Evolutionary conservation across 1,140 invertebrate species (phyloP).

Genomic region (Dendrolimus punctatus): DNA sequence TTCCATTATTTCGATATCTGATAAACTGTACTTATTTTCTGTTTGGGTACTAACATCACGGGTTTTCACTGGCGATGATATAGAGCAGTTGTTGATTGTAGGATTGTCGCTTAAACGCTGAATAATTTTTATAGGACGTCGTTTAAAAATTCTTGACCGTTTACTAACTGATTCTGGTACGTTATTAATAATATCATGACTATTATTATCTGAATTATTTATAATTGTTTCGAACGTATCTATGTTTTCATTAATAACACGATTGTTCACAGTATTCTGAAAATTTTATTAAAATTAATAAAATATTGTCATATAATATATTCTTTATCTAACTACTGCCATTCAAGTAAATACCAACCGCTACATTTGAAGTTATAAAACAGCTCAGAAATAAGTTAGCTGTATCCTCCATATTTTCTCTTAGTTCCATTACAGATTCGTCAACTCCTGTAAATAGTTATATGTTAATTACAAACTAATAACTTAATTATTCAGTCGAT

Average conservation of each 20-base stretch:
- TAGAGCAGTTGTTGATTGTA: not conserved
- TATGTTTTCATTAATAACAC: too few relatives aligned
- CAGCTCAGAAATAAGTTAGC: conserved; percentile 6
- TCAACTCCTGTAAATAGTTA: conserved; percentile 3
- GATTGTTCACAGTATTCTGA: too few relatives aligned
- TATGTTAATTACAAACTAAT: conserved; percentile 1
- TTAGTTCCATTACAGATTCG: conserved; percentile 2
- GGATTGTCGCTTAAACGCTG: not conserved
- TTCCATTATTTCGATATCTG: conserved; percentile 23
- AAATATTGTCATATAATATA: too few relatives aligned
- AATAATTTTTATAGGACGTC: too few relatives aligned
- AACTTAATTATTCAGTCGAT: too few relatives aligned
- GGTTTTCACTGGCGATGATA: not conserved
- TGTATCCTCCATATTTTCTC: conserved; percentile 2
- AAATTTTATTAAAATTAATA: too few relatives aligned
- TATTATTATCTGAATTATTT: too few relatives aligned
- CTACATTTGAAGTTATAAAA: conserved; percentile 4
- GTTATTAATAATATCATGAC: too few relatives aligned
- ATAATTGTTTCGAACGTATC: too few relatives aligned
- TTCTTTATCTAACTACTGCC: not conserved
- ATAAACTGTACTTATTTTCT: conserved; percentile 15
- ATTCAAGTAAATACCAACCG: not conserved
- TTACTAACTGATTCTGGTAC: too few relatives aligned
- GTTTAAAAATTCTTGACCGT: too few relatives aligned
- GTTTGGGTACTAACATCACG: conserved; percentile 23